phyloP scores from a whole-genome alignment of 2,113 vertebrate species.

The Callorhinus ursinus region DNA sequence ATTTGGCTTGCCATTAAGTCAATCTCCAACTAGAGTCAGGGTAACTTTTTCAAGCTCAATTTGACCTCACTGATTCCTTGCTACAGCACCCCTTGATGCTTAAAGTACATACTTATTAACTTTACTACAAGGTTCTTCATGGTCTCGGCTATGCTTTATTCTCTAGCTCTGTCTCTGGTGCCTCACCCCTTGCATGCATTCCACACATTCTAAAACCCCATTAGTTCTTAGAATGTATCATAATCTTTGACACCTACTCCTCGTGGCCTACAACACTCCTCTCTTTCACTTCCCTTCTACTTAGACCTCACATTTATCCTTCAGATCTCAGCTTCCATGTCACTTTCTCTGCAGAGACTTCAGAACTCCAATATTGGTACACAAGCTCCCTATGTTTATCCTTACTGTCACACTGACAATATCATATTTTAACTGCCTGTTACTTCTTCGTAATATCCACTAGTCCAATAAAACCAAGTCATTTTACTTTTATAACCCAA shows the following conservation, averaged over 20 bases:
- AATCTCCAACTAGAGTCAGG: neutral
- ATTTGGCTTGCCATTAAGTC: neutral
- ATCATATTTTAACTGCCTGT: neutral
- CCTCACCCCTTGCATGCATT: neutral
- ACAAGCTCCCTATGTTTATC: neutral
- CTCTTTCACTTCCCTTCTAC: neutral
- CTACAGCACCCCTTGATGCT: neutral
- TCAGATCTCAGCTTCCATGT: neutral
- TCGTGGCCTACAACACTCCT: neutral
- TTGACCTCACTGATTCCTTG: neutral
- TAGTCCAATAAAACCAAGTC: constrained; percentile 30
- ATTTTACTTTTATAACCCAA: constrained; percentile 7
- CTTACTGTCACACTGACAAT: neutral
- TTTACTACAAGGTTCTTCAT: neutral
- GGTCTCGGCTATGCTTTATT: neutral
- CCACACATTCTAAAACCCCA: neutral
- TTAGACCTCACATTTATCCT: neutral
- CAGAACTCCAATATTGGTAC: neutral
- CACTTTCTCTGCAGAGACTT: constrained; percentile 15
- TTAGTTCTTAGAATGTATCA: neutral
- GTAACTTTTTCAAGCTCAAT: constrained; percentile 15
- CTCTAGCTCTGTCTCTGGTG: neutral
- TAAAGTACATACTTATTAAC: neutral
- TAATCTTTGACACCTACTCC: neutral
- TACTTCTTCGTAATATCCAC: constrained; percentile 27